A percentile compares a stretch with the other conserved stretches of the same genome.
Evolutionary conservation across 2,113 vertebrate genomes (phyloP).

Genomic region (Ophiodon elongatus): DNA sequence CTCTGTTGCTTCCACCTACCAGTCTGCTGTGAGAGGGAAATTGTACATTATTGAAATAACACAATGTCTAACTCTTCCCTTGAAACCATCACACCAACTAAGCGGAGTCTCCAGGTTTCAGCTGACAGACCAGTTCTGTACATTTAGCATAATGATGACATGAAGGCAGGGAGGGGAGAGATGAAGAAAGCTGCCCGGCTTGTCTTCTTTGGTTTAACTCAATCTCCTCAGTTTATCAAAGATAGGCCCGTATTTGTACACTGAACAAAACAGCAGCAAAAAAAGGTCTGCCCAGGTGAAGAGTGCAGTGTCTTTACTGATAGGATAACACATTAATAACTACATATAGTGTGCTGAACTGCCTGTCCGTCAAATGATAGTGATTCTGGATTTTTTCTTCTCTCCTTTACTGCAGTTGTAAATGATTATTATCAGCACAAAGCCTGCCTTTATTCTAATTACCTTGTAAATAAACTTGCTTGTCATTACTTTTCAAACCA

Average conservation of each 20-base stretch:
- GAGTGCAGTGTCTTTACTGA: conserved; percentile 62
- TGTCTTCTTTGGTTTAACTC: conserved; percentile 74
- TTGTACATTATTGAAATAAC: conserved; percentile 65
- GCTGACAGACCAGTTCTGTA: conserved; percentile 73
- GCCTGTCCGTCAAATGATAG: conserved; percentile 72
- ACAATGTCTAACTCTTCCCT: conserved; percentile 58
- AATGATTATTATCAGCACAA: conserved; percentile 87
- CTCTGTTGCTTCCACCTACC: conserved; percentile 49
- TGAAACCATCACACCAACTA: conserved; percentile 54
- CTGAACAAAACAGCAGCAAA: conserved; percentile 61
- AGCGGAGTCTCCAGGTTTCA: conserved; percentile 58
- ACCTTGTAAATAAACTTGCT: conserved; percentile 90
- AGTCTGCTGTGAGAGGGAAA: conserved; percentile 54
- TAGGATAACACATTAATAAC: conserved; percentile 65
- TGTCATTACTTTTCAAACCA: conserved; percentile 90
- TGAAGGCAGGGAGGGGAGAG: conserved; percentile 56
- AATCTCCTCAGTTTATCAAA: conserved; percentile 78
- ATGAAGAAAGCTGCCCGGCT: conserved; percentile 74
- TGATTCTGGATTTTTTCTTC: conserved; percentile 26
- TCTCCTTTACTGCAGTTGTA: conserved; percentile 65
- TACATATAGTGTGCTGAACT: conserved; percentile 56
- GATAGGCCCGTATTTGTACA: conserved; percentile 65
- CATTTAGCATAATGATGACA: conserved; percentile 72
- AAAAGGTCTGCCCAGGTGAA: conserved; percentile 39
- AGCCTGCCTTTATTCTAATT: conserved; percentile 87